Evolutionary conservation across 2,888 invertebrate genomes (phyloP), one percentile per base, ranked within the genome.

Genomic region (Trisateles emortualis): DNA sequence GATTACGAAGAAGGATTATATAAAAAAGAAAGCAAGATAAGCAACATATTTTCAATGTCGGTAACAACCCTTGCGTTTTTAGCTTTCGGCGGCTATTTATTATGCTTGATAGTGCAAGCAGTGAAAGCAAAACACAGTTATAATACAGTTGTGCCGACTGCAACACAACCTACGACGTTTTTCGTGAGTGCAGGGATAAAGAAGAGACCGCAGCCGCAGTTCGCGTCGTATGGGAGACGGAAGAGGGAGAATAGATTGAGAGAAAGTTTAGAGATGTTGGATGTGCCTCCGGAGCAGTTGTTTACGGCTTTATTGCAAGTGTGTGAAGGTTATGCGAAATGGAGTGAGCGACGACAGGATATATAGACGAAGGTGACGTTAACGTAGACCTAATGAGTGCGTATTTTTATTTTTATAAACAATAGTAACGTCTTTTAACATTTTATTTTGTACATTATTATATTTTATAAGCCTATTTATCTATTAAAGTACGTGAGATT

Each of bases 21-120:
- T 74, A 89, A 93, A 73, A 93, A 92, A 62, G 86, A 94, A 19
- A 94, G 94, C 2, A 96, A 96, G 79, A 90, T 97, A 42, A 95
- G 95, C 64, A 95, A 95, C 39, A 94, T 97, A 44, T 97, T 97
- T 74, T 96, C 97, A 59, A 92, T 96, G 65, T 95, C 97, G 0
- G 94, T 97, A 8, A 97, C 97, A 0, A 95, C 96, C 0, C 84
- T 97, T 46, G 95, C 97, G 0, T 97, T 97, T 85, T 85, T 97
- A 5, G 97, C 97, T 0, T 97, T 97, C 73, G 97, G 97, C 0
- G 97, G 97, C 0, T 97, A 97, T 77, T 86, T 97, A 14, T 80
- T 97, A 1, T 96, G 96, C 70, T 87, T 97, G 40, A 95, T 97
- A 45, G 95, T 96, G 19, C 95, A 96, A 72, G 96, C 96, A 0